phyloP scores from a whole-genome alignment of 92 coral and sea anemone species.

The Phymanthus crucifer region DNA sequence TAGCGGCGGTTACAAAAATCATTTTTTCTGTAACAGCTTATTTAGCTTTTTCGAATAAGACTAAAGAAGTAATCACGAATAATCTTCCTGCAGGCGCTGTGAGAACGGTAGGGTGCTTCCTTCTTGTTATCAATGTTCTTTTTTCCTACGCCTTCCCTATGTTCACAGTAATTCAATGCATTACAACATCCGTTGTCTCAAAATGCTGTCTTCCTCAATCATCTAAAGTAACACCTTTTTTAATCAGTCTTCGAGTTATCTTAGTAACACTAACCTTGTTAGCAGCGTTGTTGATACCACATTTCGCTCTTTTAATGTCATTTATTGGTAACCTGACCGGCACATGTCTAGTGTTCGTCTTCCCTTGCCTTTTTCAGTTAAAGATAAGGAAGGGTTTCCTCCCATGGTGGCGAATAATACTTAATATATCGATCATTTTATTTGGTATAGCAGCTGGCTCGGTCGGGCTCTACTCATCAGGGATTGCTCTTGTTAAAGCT shows the following conservation, averaged over 20 bases:
- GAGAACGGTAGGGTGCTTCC: conserved; percentile 41
- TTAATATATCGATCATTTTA: conserved; percentile 39
- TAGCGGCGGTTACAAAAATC: conserved; percentile 50
- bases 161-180: conserved; percentile 57
- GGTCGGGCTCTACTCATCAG: conserved; percentile 46
- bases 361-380: conserved; percentile 51
- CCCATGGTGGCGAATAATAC: conserved; percentile 25
- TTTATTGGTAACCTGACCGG: conserved; percentile 46
- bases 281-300: conserved; percentile 59
- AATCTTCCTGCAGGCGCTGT: conserved; percentile 53
- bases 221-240: conserved; percentile 8
- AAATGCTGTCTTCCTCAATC: conserved; percentile 20
- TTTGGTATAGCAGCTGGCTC: conserved; percentile 36
- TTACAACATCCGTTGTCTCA: conserved; percentile 47
- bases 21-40: conserved; percentile 52
- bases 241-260: conserved; percentile 27
- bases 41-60: conserved; percentile 46
- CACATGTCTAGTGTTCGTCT: conserved; percentile 50
- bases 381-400: conserved; percentile 29
- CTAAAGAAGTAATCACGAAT: conserved; percentile 58
- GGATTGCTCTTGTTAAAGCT: conserved; percentile 41
- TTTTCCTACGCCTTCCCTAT: conserved; percentile 69
- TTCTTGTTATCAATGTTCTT: conserved; percentile 61
- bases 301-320: conserved; percentile 61
- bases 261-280: conserved; percentile 43